A percentile compares a stretch with the other conserved stretches of the same genome.
These are phyloP conservation scores for Pygoscelis antarcticus DNA, from an alignment of 2,113 vertebrate genomes.

Conservation along the genomic window DNA sequence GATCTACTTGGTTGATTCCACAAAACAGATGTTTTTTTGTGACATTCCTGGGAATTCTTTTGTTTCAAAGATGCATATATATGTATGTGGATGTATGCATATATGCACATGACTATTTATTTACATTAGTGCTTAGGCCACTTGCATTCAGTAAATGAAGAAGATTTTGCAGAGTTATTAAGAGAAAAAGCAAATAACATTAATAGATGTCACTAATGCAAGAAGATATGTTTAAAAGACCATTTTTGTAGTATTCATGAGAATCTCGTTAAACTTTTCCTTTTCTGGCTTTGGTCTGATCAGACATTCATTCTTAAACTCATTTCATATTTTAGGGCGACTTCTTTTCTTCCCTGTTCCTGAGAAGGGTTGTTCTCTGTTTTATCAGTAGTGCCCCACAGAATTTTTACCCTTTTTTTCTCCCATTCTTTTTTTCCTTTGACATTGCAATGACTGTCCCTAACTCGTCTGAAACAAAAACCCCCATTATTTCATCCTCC, in stretches of 20 bases:
- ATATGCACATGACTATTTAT: background rate
- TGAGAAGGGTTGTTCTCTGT: background rate
- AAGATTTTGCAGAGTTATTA: background rate
- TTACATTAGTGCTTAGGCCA: background rate
- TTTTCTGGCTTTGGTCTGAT: background rate
- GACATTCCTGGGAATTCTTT: background rate
- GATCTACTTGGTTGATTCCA: background rate
- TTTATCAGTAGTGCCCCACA: background rate
- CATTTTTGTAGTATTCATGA: background rate
- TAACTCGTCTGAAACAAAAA: background rate
- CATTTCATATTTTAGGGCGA: background rate
- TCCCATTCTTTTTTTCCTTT: background rate
- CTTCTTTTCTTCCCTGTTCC: background rate
- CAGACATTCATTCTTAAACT: background rate
- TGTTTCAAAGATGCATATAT: background rate
- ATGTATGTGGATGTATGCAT: background rate
- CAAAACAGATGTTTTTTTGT: background rate
- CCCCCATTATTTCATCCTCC: background rate
- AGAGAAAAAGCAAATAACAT: background rate
- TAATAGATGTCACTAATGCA: background rate
- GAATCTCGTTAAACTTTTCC: background rate
- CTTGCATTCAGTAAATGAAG: background rate
- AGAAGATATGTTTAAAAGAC: background rate
- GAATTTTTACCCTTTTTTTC: background rate
- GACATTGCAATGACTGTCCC: background rate